Evolutionary conservation across 2,797 vertebrate genomes (phyloP), one percentile per base, ranked within the genome.

Genomic region (Champsocephalus gunnari): DNA sequence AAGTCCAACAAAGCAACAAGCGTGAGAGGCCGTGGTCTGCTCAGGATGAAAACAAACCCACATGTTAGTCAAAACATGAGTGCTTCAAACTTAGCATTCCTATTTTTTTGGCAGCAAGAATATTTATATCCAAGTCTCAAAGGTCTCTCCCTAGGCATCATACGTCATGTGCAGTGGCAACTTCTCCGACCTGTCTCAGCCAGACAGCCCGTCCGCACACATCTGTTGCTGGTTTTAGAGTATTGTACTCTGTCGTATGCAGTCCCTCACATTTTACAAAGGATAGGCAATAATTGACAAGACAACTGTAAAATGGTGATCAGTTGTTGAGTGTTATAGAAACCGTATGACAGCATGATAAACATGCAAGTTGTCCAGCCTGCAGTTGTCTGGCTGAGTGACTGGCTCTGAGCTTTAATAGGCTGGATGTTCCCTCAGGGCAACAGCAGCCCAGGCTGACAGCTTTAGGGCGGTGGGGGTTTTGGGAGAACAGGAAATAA

Each of bases 221-320:
- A 92, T 93, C 87, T 94, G 92, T 76, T 89, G 83, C 80, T 93
- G 59, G 61, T 93, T 93, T 84, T 38, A 56, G 66, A 57, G 78
- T 75, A 71, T 85, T 84, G 75, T 72, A 63, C 73, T 84, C 77
- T 75, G 88, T 92, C 80, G 81, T 85, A 83, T 65, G 75, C 71
- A 88, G 80, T 90, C 75, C 73, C 64, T 77, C 62, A 67, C 69
- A 71, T 71, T 78, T 77, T 69, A 71, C 74, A 51, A 55, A 68
- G 85, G 75, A 89, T 69, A 82, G 84, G 75, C 63, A 83, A 63
- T 79, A 86, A 87, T 88, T 87, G 88, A 56, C 28, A 38, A 82
- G 89, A 89, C 91, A 90, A 88, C 85, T 85, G 77, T 87, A 87
- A 92, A 94, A 90, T 78, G 59, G 50, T 79, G 79, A 91, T 92